Base-by-base conservation (phyloP, 1,140 invertebrate genomes). In the Triops longicaudatus region DNA sequence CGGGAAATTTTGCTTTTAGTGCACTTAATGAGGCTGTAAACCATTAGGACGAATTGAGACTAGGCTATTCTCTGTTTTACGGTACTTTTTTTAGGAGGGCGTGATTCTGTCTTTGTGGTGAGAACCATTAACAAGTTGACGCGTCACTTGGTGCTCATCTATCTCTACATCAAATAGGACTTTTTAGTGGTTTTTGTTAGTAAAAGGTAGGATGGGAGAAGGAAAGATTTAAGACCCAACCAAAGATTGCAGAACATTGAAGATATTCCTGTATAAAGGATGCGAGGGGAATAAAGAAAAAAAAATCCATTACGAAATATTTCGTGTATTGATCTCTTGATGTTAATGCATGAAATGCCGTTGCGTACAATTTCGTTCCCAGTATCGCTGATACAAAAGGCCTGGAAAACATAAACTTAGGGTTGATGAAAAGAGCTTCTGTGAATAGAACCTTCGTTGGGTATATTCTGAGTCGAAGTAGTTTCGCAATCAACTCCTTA, bases 81-180 rank as follows among this genome's bases (percentile, higher is more conserved):
- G 50, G 22, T n/a, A 63, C 22, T 17, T 63, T 63, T 63, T 63
- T 63, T 63, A 7, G 14, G 14, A 22, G 50, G n/a, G 5, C 17
- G 22, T 17, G 50, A 63, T 22, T 63, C 50, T 63, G 17, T 63
- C 50, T 22, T 63, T 63, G 14, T n/a, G 22, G 50, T 63, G 14
- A 22, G 50, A 63, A 63, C 50, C 50, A 63, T 63, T 63, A 63
- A 63, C 50, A 14, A 63, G 50, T 63, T 63, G 50, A 63, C 50
- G 50, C 50, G 50, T 63, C 50, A 63, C 50, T 63, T 22, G 14
- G 50, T 14, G 50, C 50, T 63, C n/a, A 63, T 63, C 50, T 63
- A 63, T 63, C 50, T 63, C 50, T 63, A 63, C 50, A 63, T 63
- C 50, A 63, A 63, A 63, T 63, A 63, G 50, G 50, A 63, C 0